Evolutionary conservation across 2,113 vertebrate genomes (phyloP).

Genomic region (Rhadina sibilatrix): DNA sequence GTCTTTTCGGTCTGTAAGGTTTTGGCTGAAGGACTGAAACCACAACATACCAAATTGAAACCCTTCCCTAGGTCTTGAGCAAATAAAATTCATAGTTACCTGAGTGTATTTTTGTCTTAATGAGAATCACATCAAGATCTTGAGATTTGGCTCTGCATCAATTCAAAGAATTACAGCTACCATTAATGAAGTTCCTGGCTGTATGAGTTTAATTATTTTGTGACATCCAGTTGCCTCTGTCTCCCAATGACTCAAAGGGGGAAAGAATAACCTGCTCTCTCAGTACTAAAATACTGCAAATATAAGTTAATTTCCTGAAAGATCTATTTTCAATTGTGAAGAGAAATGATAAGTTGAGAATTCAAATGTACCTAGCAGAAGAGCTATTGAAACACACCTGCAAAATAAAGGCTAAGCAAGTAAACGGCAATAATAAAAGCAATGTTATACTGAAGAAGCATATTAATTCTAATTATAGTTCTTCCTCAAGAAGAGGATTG

Average conservation of each 20-base stretch:
- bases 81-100: not conserved
- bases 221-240: not conserved
- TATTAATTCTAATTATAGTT: not conserved
- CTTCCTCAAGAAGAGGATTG: not conserved
- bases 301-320: not conserved
- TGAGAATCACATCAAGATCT: not conserved
- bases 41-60: not conserved
- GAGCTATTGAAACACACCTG: not conserved
- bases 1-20: not conserved
- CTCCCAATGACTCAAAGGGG: not conserved
- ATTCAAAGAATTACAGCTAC: not conserved
- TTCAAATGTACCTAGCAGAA: not conserved
- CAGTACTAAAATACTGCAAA: not conserved
- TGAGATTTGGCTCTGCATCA: not conserved
- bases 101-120: conserved; percentile 2
- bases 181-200: not conserved
- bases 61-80: not conserved
- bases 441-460: not conserved
- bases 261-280: not conserved
- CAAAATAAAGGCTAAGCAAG: not conserved
- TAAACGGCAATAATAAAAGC: not conserved
- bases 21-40: not conserved
- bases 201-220: not conserved
- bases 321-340: not conserved
- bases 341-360: not conserved